Evolutionary conservation across 2,797 vertebrate genomes (phyloP).

Genomic region (Chelmon rostratus): DNA sequence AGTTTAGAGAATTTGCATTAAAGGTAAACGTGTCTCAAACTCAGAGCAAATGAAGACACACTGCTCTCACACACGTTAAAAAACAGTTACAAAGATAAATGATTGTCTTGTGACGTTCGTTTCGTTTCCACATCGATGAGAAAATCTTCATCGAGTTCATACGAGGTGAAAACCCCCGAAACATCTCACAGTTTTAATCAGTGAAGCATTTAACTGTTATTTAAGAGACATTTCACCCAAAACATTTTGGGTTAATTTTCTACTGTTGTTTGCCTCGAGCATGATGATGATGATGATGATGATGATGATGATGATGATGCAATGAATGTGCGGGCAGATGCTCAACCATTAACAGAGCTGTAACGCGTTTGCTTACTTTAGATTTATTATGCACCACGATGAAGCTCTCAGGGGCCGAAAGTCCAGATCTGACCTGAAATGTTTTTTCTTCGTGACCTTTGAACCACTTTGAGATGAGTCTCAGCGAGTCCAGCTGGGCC

Average conservation of each 20-base stretch:
- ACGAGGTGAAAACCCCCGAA: not conserved
- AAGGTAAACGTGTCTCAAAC: no score
- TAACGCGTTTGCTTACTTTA: not conserved
- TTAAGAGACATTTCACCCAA: not conserved
- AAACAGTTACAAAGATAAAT: no score
- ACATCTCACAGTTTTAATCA: not conserved
- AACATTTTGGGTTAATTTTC: slow-evolving; percentile 49
- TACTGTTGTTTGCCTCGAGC: slow-evolving; percentile 6
- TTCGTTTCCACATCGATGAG: no score
- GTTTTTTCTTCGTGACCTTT: not conserved
- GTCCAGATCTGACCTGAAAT: slow-evolving; percentile 1
- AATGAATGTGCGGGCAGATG: not conserved
- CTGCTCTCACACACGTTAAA: no score
- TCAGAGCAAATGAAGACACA: no score
- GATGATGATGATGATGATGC: not conserved
- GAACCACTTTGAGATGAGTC: not conserved
- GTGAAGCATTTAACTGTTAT: not conserved
- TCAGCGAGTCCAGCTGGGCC: not conserved
- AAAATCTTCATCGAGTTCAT: no score
- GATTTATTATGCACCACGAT: not conserved
- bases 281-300: not conserved
- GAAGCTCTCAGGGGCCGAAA: not conserved
- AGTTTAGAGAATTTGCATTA: no score
- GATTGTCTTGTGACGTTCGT: no score
- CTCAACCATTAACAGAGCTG: slow-evolving; percentile 57